Percentiles rank a stretch among this genome's conserved stretches.
These are phyloP conservation scores for Phyllotreta cruciferae DNA, from an alignment of 2,888 invertebrate species.

Conservation along the genomic window DNA sequence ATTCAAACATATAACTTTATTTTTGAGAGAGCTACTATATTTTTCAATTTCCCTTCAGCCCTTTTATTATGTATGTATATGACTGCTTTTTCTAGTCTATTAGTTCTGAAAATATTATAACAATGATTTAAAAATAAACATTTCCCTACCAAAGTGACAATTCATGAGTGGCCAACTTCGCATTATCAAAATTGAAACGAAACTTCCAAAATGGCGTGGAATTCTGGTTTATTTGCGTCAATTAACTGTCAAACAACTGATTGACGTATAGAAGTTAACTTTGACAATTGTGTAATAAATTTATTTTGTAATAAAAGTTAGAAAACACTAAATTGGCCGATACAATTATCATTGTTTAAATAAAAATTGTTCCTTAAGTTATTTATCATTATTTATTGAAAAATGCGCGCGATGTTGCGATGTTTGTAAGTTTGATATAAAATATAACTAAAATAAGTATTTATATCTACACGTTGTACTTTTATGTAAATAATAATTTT, in stretches of 20 bases:
- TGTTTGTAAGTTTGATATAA: slow-evolving; percentile 11
- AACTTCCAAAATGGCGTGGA: neutral
- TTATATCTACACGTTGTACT: slow-evolving; percentile 30
- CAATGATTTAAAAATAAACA: slow-evolving; percentile 22
- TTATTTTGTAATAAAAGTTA: no score
- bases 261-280: no score
- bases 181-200: neutral
- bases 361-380: slow-evolving; percentile 31
- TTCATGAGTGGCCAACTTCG: neutral
- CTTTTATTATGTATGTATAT: slow-evolving; percentile 33
- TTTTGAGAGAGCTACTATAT: neutral
- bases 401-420: slow-evolving; percentile 21
- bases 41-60: neutral
- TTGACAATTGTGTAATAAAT: no score
- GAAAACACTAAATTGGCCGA: slow-evolving; percentile 3
- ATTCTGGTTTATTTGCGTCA: no score
- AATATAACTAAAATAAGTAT: slow-evolving; percentile 5
- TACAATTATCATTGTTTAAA: slow-evolving; percentile 22
- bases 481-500: slow-evolving; percentile 30
- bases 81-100: slow-evolving; percentile 41
- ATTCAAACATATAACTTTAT: slow-evolving; percentile 5
- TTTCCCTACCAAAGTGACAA: slow-evolving; percentile 12
- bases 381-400: slow-evolving; percentile 29
- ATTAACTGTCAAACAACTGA: no score
- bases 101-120: slow-evolving; percentile 27